Evolutionary conservation across 2,797 vertebrate species (phyloP).

Genomic region (Chromobotia macracanthus): DNA sequence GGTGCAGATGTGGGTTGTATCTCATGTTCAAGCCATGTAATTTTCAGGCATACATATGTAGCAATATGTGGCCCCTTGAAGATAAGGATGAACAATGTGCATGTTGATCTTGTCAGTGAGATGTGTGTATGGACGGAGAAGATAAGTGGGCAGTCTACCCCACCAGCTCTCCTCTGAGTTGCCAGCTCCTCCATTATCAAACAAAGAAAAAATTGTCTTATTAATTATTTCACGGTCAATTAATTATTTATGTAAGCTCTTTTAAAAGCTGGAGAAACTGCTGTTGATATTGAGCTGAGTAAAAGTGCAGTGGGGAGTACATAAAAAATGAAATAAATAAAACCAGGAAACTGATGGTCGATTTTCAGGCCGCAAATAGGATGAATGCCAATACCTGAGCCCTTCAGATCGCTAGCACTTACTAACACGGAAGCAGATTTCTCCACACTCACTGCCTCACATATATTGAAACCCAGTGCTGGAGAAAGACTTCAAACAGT

Average conservation of each 20-base stretch:
- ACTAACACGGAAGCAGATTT: neutral
- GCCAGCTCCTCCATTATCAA: conserved; percentile 35
- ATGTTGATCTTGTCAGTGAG: neutral
- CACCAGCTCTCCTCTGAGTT: conserved; percentile 60
- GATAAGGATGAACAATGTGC: neutral
- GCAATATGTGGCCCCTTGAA: neutral
- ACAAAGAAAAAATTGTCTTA: conserved; percentile 73
- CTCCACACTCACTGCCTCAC: neutral
- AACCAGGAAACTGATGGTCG: neutral
- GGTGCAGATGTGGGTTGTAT: neutral
- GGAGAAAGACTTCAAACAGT: conserved; percentile 9
- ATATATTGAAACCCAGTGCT: neutral
- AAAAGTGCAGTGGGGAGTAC: conserved; percentile 45
- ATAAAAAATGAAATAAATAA: neutral
- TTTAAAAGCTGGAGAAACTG: conserved; percentile 68
- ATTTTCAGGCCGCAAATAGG: conserved; percentile 24
- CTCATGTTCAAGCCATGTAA: neutral
- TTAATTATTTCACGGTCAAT: conserved; percentile 76
- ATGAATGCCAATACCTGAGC: conserved; percentile 33
- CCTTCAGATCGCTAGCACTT: neutral
- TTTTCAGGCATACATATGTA: conserved; percentile 2
- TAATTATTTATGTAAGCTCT: conserved; percentile 75
- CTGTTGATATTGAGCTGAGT: conserved; percentile 50
- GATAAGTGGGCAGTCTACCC: conserved; percentile 45
- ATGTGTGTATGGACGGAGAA: neutral